A percentile compares a stretch with the other conserved stretches of the same genome.
Conservation (phyloP, 2,888 invertebrate species). For the Leptopilina syphax region DNA sequence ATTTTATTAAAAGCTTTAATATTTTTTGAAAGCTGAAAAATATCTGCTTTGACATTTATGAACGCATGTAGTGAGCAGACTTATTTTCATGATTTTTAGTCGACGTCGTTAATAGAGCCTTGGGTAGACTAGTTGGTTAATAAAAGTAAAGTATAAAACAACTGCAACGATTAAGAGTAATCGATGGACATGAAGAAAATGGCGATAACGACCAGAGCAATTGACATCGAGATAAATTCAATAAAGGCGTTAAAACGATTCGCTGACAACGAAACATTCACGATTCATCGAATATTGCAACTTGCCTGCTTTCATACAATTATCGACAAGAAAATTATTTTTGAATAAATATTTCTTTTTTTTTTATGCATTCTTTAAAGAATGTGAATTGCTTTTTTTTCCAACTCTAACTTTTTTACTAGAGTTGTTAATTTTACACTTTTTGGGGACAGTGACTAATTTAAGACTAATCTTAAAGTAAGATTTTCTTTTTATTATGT, state of each 20-base stretch:
- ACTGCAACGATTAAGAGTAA: slow-evolving; percentile 24
- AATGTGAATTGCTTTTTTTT: too few species aligned
- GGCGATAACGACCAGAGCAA: slow-evolving; percentile 18
- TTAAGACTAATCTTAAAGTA: too few species aligned
- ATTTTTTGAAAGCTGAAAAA: too few species aligned
- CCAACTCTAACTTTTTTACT: too few species aligned
- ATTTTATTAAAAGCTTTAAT: not conserved
- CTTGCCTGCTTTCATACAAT: not conserved
- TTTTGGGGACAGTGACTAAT: too few species aligned
- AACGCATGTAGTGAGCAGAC: too few species aligned
- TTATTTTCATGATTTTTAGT: too few species aligned
- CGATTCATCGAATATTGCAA: not conserved
- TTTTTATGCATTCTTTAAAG: too few species aligned
- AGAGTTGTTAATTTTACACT: too few species aligned
- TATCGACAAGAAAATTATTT: not conserved
- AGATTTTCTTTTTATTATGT: too few species aligned
- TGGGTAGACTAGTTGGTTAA: slow-evolving; percentile 3
- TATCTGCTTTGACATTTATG: too few species aligned
- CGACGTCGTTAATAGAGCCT: not conserved
- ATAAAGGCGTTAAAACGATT: slow-evolving; percentile 29
- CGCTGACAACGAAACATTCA: slow-evolving; percentile 18
- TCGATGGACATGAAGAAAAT: slow-evolving; percentile 37
- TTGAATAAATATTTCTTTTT: too few species aligned
- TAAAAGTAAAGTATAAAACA: slow-evolving; percentile 19
- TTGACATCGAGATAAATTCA: slow-evolving; percentile 34